Percentiles rank a stretch among this genome's conserved stretches.
Conservation (phyloP, 2,113 vertebrate species). For the Oryzias curvinotus region DNA sequence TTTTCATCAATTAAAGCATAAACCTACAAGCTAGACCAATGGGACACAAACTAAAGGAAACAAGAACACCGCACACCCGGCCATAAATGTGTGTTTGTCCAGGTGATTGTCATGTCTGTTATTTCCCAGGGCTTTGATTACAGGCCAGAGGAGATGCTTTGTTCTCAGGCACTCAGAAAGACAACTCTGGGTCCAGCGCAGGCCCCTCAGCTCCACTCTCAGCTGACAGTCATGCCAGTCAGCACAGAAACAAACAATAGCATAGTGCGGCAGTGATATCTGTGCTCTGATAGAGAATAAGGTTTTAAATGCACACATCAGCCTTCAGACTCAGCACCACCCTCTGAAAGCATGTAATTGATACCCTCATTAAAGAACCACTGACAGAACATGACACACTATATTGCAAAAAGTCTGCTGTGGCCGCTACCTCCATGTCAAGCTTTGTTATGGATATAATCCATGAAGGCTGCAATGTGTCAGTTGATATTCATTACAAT, state of each 20-base stretch:
- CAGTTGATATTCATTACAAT: slow-evolving; percentile 18
- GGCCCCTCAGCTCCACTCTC: slow-evolving; percentile 50
- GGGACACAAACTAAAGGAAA: slow-evolving; percentile 18
- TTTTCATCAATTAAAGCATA: background rate
- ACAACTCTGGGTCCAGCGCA: slow-evolving; percentile 39
- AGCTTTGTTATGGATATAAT: slow-evolving; percentile 35
- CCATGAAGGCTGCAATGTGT: slow-evolving; percentile 31
- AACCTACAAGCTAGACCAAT: slow-evolving; percentile 35
- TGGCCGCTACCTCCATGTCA: slow-evolving; percentile 25
- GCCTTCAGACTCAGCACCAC: slow-evolving; percentile 45
- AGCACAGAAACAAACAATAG: slow-evolving; percentile 62
- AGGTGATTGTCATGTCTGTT: slow-evolving; percentile 65
- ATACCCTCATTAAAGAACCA: slow-evolving; percentile 68
- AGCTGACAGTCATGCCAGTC: slow-evolving; percentile 65
- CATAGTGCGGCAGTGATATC: slow-evolving; percentile 45
- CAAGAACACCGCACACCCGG: slow-evolving; percentile 18
- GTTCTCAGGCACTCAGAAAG: slow-evolving; percentile 68
- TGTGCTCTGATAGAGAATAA: slow-evolving; percentile 51
- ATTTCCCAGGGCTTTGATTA: slow-evolving; percentile 79
- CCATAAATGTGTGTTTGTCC: slow-evolving; percentile 49
- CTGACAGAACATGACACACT: slow-evolving; percentile 59
- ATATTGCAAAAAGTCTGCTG: slow-evolving; percentile 39
- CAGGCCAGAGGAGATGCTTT: slow-evolving; percentile 74
- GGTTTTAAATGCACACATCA: slow-evolving; percentile 65
- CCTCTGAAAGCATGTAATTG: slow-evolving; percentile 61